Base-by-base conservation (phyloP, 2,888 invertebrate species). In the Thymelicus lineola region DNA sequence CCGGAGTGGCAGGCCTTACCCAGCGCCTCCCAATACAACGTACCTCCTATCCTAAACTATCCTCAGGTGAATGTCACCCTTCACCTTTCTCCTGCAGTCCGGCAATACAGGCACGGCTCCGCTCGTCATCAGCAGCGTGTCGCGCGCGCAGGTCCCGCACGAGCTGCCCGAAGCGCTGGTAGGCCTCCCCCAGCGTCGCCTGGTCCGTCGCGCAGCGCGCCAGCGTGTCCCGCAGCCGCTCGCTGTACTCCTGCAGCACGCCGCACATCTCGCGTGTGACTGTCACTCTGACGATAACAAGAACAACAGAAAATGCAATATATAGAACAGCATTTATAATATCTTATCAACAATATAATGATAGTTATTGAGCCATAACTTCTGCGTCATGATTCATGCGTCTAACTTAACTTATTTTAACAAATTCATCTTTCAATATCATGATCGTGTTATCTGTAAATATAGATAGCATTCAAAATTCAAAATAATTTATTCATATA, bases 241-340 rank as follows among this genome's bases (percentile, higher is more conserved):
- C 82, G 72, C 80, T 79, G 76, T 85, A 82, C 59, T 86, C 82
- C 71, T 88, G 84, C 42, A 91, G 78, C 63, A 83, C 87, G 70
- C 83, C 85, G 77, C 88, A 86, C n/a, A 90, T 84, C 71, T 81
- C 82, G 42, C 90, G 88, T 48, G 88, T 82, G 72, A n/a, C 84
- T 82, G 61, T 77, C 20, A 88, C 59, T 64, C 86, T 86, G 69
- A 1, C 7, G 1, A 9, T 4, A 7, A 14, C 17, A 14, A 7
- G 4, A n/a, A n/a, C n/a, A n/a, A n/a, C n/a, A n/a, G n/a, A n/a
- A n/a, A n/a, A n/a, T n/a, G n/a, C n/a, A n/a, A n/a, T n/a, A n/a
- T n/a, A n/a, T n/a, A n/a, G n/a, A n/a, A n/a, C n/a, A n/a, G n/a
- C n/a, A n/a, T n/a, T 9, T 9, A 9, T 55, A 2, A 28, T 28